Evolutionary conservation across 2,888 invertebrate species (phyloP).

Genomic region (Zaprionus bogoriensis): DNA sequence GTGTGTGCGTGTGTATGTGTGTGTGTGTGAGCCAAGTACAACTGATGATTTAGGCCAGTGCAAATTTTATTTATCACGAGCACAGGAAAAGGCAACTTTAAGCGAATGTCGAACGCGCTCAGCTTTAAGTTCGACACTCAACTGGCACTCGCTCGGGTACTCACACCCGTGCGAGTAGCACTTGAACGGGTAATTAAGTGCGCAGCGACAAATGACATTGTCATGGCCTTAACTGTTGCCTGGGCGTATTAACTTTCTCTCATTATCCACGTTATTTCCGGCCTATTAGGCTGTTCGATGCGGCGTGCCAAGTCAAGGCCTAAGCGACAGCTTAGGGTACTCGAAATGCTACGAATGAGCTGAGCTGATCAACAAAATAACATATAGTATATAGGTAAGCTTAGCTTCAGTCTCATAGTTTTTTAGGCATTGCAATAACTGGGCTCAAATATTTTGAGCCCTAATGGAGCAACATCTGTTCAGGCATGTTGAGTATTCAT

Average conservation of each 20-base stretch:
- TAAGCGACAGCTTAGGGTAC: not conserved
- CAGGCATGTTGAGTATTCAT: not conserved
- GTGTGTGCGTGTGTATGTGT: not conserved
- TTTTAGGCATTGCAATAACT: not conserved
- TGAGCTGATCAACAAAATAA: not conserved
- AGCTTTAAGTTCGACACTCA: not conserved
- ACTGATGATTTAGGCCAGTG: conserved; percentile 63
- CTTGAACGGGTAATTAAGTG: conserved; percentile 19
- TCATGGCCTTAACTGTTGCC: conserved; percentile 25
- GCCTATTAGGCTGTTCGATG: conserved; percentile 35
- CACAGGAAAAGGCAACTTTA: not conserved
- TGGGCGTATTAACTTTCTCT: conserved; percentile 51
- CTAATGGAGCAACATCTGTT: not conserved
- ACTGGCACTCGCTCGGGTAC: conserved; percentile 1
- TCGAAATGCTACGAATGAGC: not conserved
- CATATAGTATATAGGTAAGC: not conserved
- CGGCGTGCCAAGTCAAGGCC: not conserved
- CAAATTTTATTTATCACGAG: conserved; percentile 64
- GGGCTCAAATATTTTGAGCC: not conserved
- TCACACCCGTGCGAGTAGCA: not conserved
- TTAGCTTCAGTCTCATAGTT: not conserved
- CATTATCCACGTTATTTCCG: conserved; percentile 63
- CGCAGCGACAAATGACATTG: conserved; percentile 18
- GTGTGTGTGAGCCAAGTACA: conserved; percentile 8
- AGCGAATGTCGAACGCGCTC: conserved; percentile 12